Percentiles rank a stretch among this genome's conserved stretches.
Conservation (phyloP, 2,113 vertebrate genomes). For the Poecile atricapillus region DNA sequence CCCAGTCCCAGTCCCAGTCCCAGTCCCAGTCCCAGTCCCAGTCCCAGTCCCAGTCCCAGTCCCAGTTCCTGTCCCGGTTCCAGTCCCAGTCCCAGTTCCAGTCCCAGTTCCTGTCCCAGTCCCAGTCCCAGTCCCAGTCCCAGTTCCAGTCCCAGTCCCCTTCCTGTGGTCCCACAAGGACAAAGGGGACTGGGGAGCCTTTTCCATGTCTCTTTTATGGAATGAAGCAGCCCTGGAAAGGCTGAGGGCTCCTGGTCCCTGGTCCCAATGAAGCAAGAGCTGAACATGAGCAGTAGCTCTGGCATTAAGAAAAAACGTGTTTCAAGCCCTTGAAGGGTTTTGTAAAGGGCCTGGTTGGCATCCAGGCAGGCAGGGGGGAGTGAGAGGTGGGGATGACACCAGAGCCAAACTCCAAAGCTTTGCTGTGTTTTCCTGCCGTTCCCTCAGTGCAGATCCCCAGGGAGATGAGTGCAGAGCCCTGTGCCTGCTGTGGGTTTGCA, state of each 20-base stretch:
- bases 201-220: background rate
- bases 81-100: no score
- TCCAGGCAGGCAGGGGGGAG: background rate
- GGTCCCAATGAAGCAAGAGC: background rate
- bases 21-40: no score
- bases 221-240: background rate
- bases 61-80: no score
- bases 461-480: background rate
- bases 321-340: background rate
- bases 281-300: background rate
- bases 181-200: background rate
- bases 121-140: no score
- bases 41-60: no score
- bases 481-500: background rate
- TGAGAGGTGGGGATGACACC: background rate
- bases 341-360: background rate
- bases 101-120: no score
- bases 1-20: no score
- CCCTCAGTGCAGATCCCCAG: background rate
- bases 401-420: background rate
- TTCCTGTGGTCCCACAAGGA: background rate
- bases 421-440: rapidly evolving
- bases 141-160: no score
- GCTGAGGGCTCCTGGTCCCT: background rate
- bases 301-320: background rate